Base-by-base conservation (phyloP, 2,797 vertebrate species). In the Brachyrhaphis roseni region DNA sequence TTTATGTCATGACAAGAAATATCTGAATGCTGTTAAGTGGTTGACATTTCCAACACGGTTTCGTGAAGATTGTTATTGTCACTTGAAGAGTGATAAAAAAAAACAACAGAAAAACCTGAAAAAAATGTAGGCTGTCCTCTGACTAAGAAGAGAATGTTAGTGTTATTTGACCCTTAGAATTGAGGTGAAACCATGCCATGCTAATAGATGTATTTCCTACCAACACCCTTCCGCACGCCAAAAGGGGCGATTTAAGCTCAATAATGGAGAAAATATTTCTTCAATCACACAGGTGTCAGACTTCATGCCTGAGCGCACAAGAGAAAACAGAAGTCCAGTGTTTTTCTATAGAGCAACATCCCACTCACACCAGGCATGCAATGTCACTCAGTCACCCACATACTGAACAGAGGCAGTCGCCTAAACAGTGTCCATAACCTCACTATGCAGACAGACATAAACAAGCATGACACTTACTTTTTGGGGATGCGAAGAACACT, bases 391-490 rank as follows among this genome's bases (percentile, higher is more conserved):
- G 81, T 91, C 90, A 91, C 87, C 91, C 90, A 82, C 78, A 74
- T 89, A 89, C 90, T 89, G 90, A 88, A 93, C 89, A 85, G 82
- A 91, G 83, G 88, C 90, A 93, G 92, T 93, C 90, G 90, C 86
- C 82, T 80, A 87, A 93, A 90, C 91, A 93, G 88, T 86, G 92
- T 92, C 91, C 88, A 88, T 84, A 92, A 92, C 87, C 89, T 92
- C 89, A 76, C 80, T 47, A 46, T 84, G 89, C 90, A 93, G 82
- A 84, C 85, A 80, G 88, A 93, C 88, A 88, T 91, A 95, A 96
- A 96, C 93, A 95, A 93, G 91, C 91, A 85, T 93, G 94, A 93
- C 91, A 93, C 93, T 92, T 90, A 88, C 90, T 93, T 94, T 71
- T 93, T 90, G 87, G 91, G 91, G 92, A 89, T 92, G 91, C 82